These are phyloP conservation scores for Actenoides hombroni DNA, from an alignment of 2,113 vertebrate genomes.

Conservation along the genomic window DNA sequence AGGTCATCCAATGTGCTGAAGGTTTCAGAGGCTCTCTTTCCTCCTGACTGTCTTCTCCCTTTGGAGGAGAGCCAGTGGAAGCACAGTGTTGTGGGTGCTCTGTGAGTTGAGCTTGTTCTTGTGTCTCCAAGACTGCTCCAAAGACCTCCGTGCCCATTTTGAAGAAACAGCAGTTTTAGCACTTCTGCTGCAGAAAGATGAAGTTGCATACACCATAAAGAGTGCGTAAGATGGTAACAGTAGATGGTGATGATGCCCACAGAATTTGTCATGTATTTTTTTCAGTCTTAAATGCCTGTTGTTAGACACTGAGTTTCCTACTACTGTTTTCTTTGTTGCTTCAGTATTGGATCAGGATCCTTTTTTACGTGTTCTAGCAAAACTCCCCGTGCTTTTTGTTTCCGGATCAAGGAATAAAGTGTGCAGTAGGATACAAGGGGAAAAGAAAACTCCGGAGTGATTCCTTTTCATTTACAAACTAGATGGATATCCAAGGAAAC, in stretches of 20 bases:
- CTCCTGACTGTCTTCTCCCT: not conserved
- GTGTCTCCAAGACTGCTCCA: not conserved
- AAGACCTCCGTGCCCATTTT: not conserved
- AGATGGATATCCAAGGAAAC: not conserved
- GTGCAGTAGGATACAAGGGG: not conserved
- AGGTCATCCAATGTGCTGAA: accelerated
- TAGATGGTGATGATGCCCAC: not conserved
- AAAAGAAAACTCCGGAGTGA: not conserved
- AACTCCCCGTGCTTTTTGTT: not conserved
- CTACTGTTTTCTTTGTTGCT: not conserved
- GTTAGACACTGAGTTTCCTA: not conserved
- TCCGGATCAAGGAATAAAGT: not conserved
- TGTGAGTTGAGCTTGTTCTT: not conserved
- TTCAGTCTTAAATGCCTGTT: not conserved
- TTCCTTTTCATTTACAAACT: not conserved
- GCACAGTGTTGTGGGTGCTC: not conserved
- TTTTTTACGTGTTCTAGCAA: not conserved
- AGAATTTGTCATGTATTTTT: not conserved
- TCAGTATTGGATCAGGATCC: not conserved
- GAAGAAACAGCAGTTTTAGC: not conserved
- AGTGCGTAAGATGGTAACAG: not conserved
- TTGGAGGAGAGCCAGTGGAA: not conserved
- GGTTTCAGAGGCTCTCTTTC: not conserved
- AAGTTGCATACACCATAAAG: not conserved
- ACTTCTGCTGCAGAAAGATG: not conserved